Evolutionary conservation across 92 coral and sea anemone genomes (phyloP).

Genomic region (Scolanthus callimorphus): DNA sequence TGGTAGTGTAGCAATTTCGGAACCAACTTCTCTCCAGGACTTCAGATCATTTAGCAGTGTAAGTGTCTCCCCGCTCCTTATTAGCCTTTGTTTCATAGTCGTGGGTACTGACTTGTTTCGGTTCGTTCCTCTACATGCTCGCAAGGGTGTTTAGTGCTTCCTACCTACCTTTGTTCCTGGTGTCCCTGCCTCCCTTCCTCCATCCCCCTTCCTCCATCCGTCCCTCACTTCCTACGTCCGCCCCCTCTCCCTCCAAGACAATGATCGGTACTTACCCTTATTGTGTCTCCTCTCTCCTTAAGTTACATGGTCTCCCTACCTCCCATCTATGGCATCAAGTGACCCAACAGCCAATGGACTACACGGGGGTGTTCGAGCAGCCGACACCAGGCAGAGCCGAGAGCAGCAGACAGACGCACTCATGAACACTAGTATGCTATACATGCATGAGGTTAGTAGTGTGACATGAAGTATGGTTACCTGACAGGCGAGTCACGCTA

Average conservation of each 20-base stretch:
- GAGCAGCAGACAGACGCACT: conserved; percentile 72
- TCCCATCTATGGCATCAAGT: conserved; percentile 69
- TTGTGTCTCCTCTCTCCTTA: background rate
- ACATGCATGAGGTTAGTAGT: conserved; percentile 97
- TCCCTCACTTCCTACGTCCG: no score
- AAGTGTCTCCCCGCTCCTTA: no score
- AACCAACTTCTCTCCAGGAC: conserved; percentile 75
- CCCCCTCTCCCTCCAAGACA: no score
- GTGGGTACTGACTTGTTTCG: no score
- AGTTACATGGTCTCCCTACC: conserved; percentile 87
- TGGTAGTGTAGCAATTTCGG: conserved; percentile 62
- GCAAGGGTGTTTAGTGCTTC: no score
- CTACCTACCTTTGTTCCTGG: no score
- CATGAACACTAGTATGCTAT: conserved; percentile 94
- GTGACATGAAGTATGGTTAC: no score
- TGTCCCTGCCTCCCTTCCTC: no score
- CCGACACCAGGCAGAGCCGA: conserved; percentile 66
- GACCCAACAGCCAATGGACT: conserved; percentile 73
- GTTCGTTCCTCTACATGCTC: no score
- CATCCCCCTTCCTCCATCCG: no score
- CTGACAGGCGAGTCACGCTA: no score
- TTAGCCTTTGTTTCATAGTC: no score
- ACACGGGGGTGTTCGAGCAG: conserved; percentile 60
- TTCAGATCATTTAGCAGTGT: conserved; percentile 68
- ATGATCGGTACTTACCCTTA: background rate